Conservation (phyloP, 1,140 invertebrate genomes). For the Trinorchestia longiramus region DNA sequence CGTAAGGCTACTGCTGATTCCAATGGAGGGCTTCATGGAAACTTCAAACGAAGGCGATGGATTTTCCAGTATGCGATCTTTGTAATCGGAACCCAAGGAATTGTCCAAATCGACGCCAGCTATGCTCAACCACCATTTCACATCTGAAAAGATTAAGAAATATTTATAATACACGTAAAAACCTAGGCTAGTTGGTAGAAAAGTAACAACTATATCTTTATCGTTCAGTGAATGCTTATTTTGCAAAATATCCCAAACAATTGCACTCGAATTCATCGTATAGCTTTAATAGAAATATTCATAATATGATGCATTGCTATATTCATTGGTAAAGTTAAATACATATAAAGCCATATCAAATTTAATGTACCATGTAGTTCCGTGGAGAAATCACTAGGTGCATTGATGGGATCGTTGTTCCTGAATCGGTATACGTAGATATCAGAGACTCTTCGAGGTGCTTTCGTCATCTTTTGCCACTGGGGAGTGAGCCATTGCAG, state of each 20-base stretch:
- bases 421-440: constrained; percentile 81
- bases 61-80: constrained; percentile 60
- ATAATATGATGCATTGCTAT: background rate
- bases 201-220: background rate
- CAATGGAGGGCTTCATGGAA: constrained; percentile 60
- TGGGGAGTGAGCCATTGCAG: constrained; percentile 95
- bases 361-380: background rate
- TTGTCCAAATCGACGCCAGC: constrained; percentile 61
- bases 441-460: constrained; percentile 63
- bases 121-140: constrained; percentile 60
- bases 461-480: constrained; percentile 83
- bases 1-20: constrained; percentile 64
- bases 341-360: background rate
- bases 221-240: background rate
- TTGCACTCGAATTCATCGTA: background rate
- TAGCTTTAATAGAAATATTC: background rate
- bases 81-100: constrained; percentile 64
- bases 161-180: background rate
- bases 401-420: constrained; percentile 92
- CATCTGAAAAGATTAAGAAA: constrained; percentile 55
- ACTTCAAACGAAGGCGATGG: constrained; percentile 59
- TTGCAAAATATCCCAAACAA: background rate
- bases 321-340: background rate
- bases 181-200: background rate
- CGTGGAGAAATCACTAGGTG: background rate